A percentile compares a stretch with the other conserved stretches of the same genome.
Conservation (phyloP, 2,797 vertebrate species). For the Sebastes vulpes region DNA sequence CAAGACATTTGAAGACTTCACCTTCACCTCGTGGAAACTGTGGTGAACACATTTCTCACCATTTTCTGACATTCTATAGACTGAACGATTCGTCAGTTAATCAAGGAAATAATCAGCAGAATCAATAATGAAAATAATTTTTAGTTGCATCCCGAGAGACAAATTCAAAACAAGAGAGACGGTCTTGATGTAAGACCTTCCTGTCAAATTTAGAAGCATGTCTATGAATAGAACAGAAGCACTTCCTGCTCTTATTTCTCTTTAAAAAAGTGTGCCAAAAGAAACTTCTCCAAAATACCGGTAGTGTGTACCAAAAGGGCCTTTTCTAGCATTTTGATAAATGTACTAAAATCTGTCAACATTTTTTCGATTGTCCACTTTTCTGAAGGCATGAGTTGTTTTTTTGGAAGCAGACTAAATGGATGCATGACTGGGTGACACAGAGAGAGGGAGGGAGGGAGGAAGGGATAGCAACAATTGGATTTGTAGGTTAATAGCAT, state of each 20-base stretch:
- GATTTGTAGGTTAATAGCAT: conserved; percentile 73
- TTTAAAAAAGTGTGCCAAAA: not conserved
- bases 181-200: not conserved
- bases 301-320: not conserved
- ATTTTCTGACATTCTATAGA: not conserved
- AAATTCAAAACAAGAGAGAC: not conserved
- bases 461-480: conserved; percentile 35
- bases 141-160: too few species aligned
- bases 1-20: not conserved
- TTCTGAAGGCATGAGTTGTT: not conserved
- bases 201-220: not conserved
- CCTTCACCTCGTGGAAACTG: not conserved
- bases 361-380: not conserved
- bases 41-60: not conserved
- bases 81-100: not conserved
- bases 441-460: not conserved
- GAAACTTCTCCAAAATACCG: not conserved
- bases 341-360: not conserved
- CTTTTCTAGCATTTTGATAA: not conserved
- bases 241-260: not conserved
- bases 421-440: not conserved
- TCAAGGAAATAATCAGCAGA: not conserved
- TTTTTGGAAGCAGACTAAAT: conserved; percentile 25
- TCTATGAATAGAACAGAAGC: not conserved
- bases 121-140: not conserved